Base-by-base conservation (phyloP, 2,113 vertebrate genomes). In the Perca schrenkii region DNA sequence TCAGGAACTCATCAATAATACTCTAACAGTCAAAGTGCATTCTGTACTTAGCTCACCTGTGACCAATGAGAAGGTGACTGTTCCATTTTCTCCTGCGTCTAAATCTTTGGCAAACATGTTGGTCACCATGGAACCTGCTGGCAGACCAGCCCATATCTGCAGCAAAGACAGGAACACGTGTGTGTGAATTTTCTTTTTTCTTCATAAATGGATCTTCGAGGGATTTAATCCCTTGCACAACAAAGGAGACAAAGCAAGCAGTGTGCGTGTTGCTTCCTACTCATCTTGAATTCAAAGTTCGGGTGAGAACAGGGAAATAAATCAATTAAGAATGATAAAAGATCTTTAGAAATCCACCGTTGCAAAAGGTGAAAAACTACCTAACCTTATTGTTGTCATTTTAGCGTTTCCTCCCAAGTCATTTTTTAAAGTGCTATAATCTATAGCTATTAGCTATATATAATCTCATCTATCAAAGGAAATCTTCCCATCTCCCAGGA, bases 21-120 rank as follows among this genome's bases (percentile, higher is more conserved):
- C 2, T 13, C 1, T 6, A 22, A 54, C 12, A 13, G 13, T 16
- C 3, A 67, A 61, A 6, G 22, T 19, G 4, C 4, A 8, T 1
- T 4, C 15, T 5, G 25, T 40, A 31, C 17, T 36, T 11, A 14
- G 13, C 79, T 82, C 94, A 99, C 98, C 96, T 94, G 95, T 77
- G 74, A 91, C 93, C 74, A 97, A 0, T 3, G 95, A 96, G 87
- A 97, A 97, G 3, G 71, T 71, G 1, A 98, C 93, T 2, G 95
- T 94, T 74, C 96, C 91, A n/a, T 97, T 98, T 82, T 93, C 95
- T 84, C 97, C 98, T 80, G 95, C 94, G 89, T 99, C 97, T 0
- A 87, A 89, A 75, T 99, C 98, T 93, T 97, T 98, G 64, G 98
- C 97, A 92, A 97, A 97, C 83, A 98, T 40, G 57, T 94, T 96